phyloP scores from a whole-genome alignment of 2,797 vertebrate species.

The Mus spretus region DNA sequence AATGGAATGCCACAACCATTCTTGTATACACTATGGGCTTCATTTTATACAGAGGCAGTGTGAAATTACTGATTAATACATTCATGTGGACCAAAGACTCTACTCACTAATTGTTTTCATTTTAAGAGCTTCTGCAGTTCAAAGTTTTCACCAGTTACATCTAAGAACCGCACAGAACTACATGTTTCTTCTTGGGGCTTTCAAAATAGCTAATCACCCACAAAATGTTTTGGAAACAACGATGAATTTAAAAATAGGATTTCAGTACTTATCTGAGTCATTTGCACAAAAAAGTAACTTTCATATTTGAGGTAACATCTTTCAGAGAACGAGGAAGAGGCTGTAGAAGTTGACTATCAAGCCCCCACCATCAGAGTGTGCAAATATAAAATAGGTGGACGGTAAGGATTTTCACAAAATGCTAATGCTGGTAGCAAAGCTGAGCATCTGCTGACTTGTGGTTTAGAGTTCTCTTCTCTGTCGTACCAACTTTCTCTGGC shows the following conservation, averaged over 20 bases:
- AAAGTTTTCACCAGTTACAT: neutral
- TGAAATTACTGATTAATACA: conserved; percentile 7
- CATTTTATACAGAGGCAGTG: conserved; percentile 1
- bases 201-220: conserved; percentile 13
- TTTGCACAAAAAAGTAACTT: conserved; percentile 50
- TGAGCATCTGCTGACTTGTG: neutral
- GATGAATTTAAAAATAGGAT: conserved; percentile 37
- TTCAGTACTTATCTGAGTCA: neutral
- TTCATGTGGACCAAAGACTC: neutral
- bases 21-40: neutral
- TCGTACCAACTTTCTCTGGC: neutral
- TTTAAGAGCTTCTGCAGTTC: neutral
- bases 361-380: rapidly evolving
- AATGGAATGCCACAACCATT: neutral
- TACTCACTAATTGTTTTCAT: neutral
- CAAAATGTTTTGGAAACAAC: conserved; percentile 46
- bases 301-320: conserved; percentile 13
- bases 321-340: neutral
- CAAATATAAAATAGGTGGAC: neutral
- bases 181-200: conserved; percentile 12
- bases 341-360: neutral
- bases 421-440: neutral
- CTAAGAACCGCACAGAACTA: conserved; percentile 44
- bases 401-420: neutral
- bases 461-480: neutral